phyloP scores from a whole-genome alignment of 2,797 vertebrate species.

The Rhabdophis nuchalis region DNA sequence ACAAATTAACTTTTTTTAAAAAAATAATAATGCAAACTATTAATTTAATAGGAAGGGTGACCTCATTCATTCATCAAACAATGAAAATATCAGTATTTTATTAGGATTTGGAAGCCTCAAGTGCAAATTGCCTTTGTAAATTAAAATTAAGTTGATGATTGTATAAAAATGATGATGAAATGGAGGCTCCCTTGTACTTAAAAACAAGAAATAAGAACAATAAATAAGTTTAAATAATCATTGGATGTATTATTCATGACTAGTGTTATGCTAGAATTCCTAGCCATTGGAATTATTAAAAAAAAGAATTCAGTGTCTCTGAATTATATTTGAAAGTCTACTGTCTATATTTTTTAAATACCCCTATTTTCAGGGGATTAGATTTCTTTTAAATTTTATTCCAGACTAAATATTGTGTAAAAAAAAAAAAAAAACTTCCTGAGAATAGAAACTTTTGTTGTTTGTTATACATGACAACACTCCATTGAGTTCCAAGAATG shows the following conservation, averaged over 20 bases:
- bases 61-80: background rate
- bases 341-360: slow-evolving; percentile 53
- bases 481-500: slow-evolving; percentile 36
- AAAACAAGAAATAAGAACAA: slow-evolving; percentile 22
- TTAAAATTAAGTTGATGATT: slow-evolving; percentile 19
- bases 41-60: slow-evolving; percentile 32
- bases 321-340: slow-evolving; percentile 44
- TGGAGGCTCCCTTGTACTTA: slow-evolving; percentile 44
- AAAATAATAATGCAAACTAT: background rate
- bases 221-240: slow-evolving; percentile 36
- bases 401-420: slow-evolving; percentile 34
- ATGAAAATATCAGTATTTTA: slow-evolving; percentile 26
- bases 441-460: slow-evolving; percentile 1
- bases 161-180: slow-evolving; percentile 52
- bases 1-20: slow-evolving; percentile 14
- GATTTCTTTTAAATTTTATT: slow-evolving; percentile 50
- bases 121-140: slow-evolving; percentile 31
- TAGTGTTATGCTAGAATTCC: slow-evolving; percentile 44
- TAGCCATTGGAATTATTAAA: slow-evolving; percentile 27
- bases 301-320: slow-evolving; percentile 23
- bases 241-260: slow-evolving; percentile 28
- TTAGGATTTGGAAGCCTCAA: slow-evolving; percentile 7
- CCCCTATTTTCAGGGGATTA: slow-evolving; percentile 62
- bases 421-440: slow-evolving; percentile 20
- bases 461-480: slow-evolving; percentile 39